A percentile compares a stretch with the other conserved stretches of the same genome.
These are phyloP conservation scores for Acronicta aceris DNA, from an alignment of 2,888 invertebrate species.

Conservation along the genomic window DNA sequence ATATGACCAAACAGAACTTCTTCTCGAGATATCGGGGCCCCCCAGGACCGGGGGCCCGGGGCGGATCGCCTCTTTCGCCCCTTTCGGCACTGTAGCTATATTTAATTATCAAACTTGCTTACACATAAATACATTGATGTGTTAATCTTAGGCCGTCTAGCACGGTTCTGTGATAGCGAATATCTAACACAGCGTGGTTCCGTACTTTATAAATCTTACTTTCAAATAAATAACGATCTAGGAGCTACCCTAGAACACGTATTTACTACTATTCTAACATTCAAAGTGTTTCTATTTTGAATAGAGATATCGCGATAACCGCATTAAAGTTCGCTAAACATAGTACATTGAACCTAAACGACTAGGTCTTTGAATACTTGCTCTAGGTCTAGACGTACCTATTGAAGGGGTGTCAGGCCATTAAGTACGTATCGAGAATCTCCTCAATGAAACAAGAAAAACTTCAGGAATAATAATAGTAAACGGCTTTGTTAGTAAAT, in stretches of 20 bases:
- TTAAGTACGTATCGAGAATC: not conserved
- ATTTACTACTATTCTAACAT: slow-evolving; percentile 57
- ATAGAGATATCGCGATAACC: slow-evolving; percentile 51
- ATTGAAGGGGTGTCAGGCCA: not conserved
- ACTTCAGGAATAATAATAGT: not conserved
- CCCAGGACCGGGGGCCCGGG: too few relatives aligned
- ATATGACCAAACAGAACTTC: too few relatives aligned
- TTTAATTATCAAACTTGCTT: slow-evolving; percentile 41
- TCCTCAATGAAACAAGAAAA: not conserved
- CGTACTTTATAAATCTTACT: slow-evolving; percentile 62
- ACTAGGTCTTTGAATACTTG: not conserved
- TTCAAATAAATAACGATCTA: slow-evolving; percentile 60
- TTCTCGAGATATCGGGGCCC: too few relatives aligned
- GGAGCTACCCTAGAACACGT: slow-evolving; percentile 43
- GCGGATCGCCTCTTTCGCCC: too few relatives aligned
- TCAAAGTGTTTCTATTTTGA: slow-evolving; percentile 46
- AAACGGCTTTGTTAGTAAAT: not conserved
- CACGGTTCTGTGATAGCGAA: slow-evolving; percentile 45
- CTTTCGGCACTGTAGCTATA: too few relatives aligned
- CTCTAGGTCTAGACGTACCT: too few relatives aligned
- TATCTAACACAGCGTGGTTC: slow-evolving; percentile 59
- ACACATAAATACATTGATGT: slow-evolving; percentile 45
- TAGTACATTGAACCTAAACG: not conserved
- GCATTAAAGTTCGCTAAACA: slow-evolving; percentile 37
- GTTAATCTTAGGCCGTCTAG: slow-evolving; percentile 39